phyloP scores from a whole-genome alignment of 2,797 vertebrate genomes.

The Sebastes baramenuke region DNA sequence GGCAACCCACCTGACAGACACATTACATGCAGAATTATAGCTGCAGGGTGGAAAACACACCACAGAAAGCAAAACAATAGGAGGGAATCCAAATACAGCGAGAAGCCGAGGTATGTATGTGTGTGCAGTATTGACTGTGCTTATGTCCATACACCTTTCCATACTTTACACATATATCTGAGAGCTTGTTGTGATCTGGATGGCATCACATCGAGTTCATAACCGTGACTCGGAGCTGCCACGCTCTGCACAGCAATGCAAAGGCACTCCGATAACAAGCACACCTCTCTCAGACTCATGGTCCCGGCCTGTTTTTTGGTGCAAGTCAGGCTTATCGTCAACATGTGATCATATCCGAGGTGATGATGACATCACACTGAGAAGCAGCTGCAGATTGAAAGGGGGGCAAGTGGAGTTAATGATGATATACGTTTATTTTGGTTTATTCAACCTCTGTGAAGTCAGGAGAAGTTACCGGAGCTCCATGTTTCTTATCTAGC shows the following conservation, averaged over 20 bases:
- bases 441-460: neutral
- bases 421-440: neutral
- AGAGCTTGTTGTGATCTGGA: slow-evolving; percentile 19
- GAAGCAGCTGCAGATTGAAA: neutral
- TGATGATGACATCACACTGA: neutral
- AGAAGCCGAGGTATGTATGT: neutral
- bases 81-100: neutral
- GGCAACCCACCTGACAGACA: slow-evolving; percentile 34
- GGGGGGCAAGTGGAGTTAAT: neutral
- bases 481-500: neutral
- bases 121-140: neutral
- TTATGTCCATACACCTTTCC: neutral
- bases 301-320: neutral
- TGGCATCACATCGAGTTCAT: neutral
- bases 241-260: neutral
- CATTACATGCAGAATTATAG: slow-evolving; percentile 8
- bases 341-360: slow-evolving; percentile 30
- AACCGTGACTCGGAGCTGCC: neutral
- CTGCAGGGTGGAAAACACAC: neutral
- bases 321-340: slow-evolving; percentile 27
- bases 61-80: slow-evolving; percentile 20
- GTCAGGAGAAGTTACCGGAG: no score
- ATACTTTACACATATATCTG: neutral
- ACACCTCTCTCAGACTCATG: neutral
- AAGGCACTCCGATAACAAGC: slow-evolving; percentile 9